Evolutionary conservation across 2,888 invertebrate genomes (phyloP).

Genomic region (Protodeltote pygarga): DNA sequence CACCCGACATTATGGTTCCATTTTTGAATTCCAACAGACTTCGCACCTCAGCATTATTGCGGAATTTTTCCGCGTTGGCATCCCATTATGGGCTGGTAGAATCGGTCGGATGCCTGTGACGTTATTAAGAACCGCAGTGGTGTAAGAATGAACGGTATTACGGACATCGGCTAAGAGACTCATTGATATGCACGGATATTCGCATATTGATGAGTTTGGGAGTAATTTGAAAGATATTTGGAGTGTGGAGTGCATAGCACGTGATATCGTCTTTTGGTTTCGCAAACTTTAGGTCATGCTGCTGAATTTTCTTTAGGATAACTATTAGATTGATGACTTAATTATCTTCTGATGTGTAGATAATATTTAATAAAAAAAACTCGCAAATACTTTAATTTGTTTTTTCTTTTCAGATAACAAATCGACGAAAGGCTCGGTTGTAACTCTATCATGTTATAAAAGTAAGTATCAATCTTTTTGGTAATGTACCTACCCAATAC

Average conservation of each 20-base stretch:
- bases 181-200: conserved; percentile 41
- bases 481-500: too few species aligned
- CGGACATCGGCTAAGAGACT: conserved; percentile 29
- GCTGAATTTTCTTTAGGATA: conserved; percentile 9
- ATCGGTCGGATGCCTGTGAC: conserved; percentile 53
- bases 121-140: conserved; percentile 66
- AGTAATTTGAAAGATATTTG: conserved; percentile 7
- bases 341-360: too few species aligned
- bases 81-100: conserved; percentile 70
- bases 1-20: conserved; percentile 47
- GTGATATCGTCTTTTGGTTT: neutral
- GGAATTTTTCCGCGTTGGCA: conserved; percentile 79
- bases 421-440: conserved; percentile 85
- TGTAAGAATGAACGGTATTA: conserved; percentile 47
- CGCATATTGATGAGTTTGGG: conserved; percentile 22
- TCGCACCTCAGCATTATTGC: conserved; percentile 69
- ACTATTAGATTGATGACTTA: too few species aligned
- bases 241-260: conserved; percentile 15
- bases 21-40: conserved; percentile 77
- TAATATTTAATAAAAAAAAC: too few species aligned
- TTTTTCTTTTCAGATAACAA: conserved; percentile 85
- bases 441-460: conserved; percentile 87
- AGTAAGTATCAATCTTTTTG: conserved; percentile 76
- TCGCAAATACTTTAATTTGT: too few species aligned
- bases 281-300: conserved; percentile 4